Evolutionary conservation across 1,140 invertebrate species (phyloP).

Genomic region (Listronotus oregonensis): DNA sequence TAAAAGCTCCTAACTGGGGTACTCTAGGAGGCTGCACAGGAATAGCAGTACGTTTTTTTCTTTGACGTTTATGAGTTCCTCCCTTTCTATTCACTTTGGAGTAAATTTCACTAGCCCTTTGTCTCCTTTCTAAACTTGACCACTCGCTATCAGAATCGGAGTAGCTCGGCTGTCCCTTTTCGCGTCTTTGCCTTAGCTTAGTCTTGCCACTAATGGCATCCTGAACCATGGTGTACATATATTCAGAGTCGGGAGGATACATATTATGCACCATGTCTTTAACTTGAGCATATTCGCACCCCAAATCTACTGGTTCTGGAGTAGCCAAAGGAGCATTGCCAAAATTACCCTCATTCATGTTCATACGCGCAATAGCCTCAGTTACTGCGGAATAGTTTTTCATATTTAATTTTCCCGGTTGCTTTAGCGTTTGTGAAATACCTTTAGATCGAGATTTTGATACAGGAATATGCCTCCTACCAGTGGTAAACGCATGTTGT

Average conservation of each 20-base stretch:
- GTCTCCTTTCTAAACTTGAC: conserved; percentile 76
- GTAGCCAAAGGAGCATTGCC: conserved; percentile 79
- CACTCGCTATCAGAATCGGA: conserved; percentile 88
- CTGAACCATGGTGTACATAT: conserved; percentile 66
- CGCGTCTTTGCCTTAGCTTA: conserved; percentile 64
- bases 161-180: conserved; percentile 71
- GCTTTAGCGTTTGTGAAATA: conserved; percentile 81
- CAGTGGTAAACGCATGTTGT: conserved; percentile 82
- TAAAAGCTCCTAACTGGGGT: conserved; percentile 66
- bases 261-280: conserved; percentile 67
- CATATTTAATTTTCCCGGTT: conserved; percentile 88
- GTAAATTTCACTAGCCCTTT: conserved; percentile 67
- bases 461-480: conserved; percentile 68
- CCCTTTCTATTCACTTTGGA: conserved; percentile 72
- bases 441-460: conserved; percentile 72
- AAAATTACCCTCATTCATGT: conserved; percentile 64
- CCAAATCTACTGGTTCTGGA: conserved; percentile 78
- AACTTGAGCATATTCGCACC: conserved; percentile 69
- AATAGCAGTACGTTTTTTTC: conserved; percentile 77
- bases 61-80: conserved; percentile 76
- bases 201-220: conserved; percentile 68
- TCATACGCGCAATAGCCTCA: conserved; percentile 81
- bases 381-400: conserved; percentile 88
- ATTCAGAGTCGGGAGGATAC: conserved; percentile 65
- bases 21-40: conserved; percentile 86